These are phyloP conservation scores for Takifugu flavidus DNA, from an alignment of 2,113 vertebrate genomes.

Conservation along the genomic window DNA sequence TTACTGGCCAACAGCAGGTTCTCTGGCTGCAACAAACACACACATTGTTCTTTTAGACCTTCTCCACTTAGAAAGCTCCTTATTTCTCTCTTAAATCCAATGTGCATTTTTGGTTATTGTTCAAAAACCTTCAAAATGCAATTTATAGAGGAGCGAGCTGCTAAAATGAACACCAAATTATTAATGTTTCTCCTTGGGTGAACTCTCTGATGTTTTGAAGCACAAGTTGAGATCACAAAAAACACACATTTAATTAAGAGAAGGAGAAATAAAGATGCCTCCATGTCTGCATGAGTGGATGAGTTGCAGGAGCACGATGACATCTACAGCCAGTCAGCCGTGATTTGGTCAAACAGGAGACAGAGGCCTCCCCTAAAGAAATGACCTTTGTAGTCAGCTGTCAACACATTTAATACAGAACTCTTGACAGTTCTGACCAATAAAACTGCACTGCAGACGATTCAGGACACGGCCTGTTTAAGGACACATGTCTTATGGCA, in stretches of 20 bases:
- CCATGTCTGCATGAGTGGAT: conserved; percentile 29
- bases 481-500: no score
- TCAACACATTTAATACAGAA: conserved; percentile 3
- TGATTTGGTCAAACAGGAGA: conserved; percentile 24
- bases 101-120: no score
- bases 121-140: no score
- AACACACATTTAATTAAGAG: conserved; percentile 18
- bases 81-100: no score
- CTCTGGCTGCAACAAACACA: conserved; percentile 81
- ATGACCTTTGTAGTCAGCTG: conserved; percentile 28
- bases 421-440: no score
- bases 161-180: background rate
- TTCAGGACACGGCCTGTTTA: no score
- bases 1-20: conserved; percentile 97
- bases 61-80: no score
- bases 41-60: background rate
- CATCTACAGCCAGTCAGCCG: conserved; percentile 35
- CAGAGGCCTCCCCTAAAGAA: conserved; percentile 19
- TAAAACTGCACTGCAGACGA: no score
- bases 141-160: no score
- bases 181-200: background rate
- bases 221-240: background rate
- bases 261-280: conserved; percentile 9
- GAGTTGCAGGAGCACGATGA: conserved; percentile 38
- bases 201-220: background rate